Evolutionary conservation across 1,140 invertebrate species (phyloP), one percentile per base, ranked within the genome.

Genomic region (Trichonephila inaurata): DNA sequence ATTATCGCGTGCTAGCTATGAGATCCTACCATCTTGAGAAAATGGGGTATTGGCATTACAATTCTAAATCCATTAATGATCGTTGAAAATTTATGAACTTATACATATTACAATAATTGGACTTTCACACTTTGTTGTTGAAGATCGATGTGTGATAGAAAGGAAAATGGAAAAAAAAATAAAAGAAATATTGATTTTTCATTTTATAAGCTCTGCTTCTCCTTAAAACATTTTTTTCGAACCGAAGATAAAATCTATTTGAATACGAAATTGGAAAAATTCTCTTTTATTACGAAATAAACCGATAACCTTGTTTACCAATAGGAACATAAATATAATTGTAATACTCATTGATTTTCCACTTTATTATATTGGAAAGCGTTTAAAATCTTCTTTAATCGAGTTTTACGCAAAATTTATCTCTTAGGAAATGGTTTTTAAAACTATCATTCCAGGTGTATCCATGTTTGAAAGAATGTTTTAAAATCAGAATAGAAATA

Each of bases 61-160:
- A 89, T 89, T 89, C 51, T 21, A 28, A 62, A 51, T 58, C 88
- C 69, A 82, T 82, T 91, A 91, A 91, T 82, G 77, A 82, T 82
- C 69, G 21, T 91, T 82, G 24, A 61, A 82, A 91, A 91, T 82
- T 91, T 91, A 82, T 91, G 89, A 91, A 91, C 77, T 72, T 61
- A 91, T 91, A 91, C 89, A 40, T 91, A 91, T 82, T 82, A 82
- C 77, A 82, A 82, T 91, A 91, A 91, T 91, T 91, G 89, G 51
- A 82, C 66, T 82, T 91, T 82, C 89, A 61, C 77, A 82, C 51
- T 81, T 62, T 60, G 86, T 51, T 91, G 19, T 61, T 33, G 24
- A 77, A 58, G 88, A 89, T 89, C 69, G 88, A 89, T 89, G 62
- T 14, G 51, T 77, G 72, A 77, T 89, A 44, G 33, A 85, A 85